Evolutionary conservation across 1,140 invertebrate genomes (phyloP).

Genomic region (Littorina saxatilis): DNA sequence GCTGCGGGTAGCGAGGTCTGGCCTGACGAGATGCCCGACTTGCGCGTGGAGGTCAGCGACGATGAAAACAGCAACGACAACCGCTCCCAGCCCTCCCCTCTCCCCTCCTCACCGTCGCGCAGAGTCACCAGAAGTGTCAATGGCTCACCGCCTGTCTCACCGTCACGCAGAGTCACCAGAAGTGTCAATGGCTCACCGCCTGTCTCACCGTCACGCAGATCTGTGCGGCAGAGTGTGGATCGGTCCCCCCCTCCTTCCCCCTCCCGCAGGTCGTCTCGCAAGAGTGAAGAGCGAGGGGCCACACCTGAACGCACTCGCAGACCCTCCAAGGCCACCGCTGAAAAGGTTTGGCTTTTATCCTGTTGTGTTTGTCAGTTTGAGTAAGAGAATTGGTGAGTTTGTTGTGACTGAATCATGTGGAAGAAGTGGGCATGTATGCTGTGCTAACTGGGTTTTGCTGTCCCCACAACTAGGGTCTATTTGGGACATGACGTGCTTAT

Average conservation of each 20-base stretch:
- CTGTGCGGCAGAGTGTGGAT: background rate
- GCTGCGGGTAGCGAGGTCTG: background rate
- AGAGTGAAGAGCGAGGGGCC: background rate
- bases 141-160: background rate
- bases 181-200: background rate
- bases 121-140: background rate
- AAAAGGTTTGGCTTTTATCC: background rate
- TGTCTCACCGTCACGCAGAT: background rate
- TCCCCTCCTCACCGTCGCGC: background rate
- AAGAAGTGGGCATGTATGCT: no score
- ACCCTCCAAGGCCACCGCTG: background rate
- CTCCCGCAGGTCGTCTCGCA: background rate
- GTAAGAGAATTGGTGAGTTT: background rate
- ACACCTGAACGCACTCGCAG: background rate
- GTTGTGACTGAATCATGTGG: no score
- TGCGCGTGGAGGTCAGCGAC: background rate
- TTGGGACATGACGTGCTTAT: no score
- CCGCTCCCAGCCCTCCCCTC: background rate
- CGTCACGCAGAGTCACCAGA: background rate
- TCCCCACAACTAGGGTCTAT: no score
- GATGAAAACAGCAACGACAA: slow-evolving; percentile 9
- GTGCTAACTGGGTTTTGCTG: no score
- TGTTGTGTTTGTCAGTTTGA: background rate
- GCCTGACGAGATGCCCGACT: background rate
- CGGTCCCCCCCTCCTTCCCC: background rate